These are phyloP conservation scores for Epistrophe eligans DNA, from an alignment of 2,888 invertebrate species.

Conservation along the genomic window DNA sequence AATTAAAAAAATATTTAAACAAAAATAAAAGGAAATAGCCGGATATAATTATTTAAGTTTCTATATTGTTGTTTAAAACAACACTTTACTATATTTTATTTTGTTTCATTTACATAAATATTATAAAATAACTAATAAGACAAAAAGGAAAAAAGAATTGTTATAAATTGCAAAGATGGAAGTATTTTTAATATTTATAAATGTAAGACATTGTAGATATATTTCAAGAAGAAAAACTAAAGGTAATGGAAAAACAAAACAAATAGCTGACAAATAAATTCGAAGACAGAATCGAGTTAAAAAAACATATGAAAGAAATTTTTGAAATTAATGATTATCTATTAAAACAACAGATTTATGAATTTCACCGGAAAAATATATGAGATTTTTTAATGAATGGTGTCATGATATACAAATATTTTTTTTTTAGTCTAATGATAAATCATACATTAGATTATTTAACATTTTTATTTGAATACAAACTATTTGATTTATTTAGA, in stretches of 20 bases:
- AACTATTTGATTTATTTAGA: neutral
- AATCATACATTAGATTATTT: too few relatives aligned
- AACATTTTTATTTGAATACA: neutral
- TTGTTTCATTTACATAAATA: conserved; percentile 47
- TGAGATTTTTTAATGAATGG: conserved; percentile 21
- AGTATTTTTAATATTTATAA: conserved; percentile 70
- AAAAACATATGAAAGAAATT: conserved; percentile 32
- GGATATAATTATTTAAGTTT: conserved; percentile 57
- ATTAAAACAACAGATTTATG: conserved; percentile 74
- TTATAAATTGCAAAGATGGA: conserved; percentile 43
- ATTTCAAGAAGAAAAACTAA: conserved; percentile 52
- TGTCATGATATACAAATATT: conserved; percentile 17
- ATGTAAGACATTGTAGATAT: conserved; percentile 71
- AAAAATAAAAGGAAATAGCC: conserved; percentile 50
- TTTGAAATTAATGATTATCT: conserved; percentile 63
- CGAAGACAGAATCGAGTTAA: conserved; percentile 35
- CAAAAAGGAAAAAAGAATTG: conserved; percentile 26
- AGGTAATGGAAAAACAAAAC: conserved; percentile 20
- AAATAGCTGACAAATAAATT: conserved; percentile 67
- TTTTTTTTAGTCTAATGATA: neutral
- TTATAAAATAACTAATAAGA: conserved; percentile 24
- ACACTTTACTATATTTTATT: conserved; percentile 63
- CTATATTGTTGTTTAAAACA: conserved; percentile 71
- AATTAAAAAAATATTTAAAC: conserved; percentile 18
- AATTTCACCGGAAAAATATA: conserved; percentile 46